Evolutionary conservation across 2,113 vertebrate species (phyloP).

Genomic region (Istiophorus platypterus): DNA sequence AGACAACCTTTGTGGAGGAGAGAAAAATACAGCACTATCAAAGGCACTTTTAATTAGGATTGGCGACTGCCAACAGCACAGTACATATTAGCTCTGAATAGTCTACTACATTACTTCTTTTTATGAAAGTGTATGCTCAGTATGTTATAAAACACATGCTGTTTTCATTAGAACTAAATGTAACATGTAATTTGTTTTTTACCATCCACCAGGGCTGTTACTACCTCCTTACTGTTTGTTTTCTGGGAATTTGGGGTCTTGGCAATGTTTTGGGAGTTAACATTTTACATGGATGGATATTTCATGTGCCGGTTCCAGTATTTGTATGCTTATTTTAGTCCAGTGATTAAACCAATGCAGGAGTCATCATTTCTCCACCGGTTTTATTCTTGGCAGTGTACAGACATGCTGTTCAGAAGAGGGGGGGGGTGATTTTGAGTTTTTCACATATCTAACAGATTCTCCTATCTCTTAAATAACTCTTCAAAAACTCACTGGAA

Average conservation of each 20-base stretch:
- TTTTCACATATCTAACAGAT: not conserved
- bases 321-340: not conserved
- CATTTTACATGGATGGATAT: not conserved
- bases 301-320: not conserved
- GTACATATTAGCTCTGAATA: not conserved
- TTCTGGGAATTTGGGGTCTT: not conserved
- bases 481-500: not conserved
- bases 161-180: not conserved
- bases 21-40: constrained; percentile 46
- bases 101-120: not conserved
- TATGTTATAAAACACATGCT: not conserved
- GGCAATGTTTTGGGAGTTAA: not conserved
- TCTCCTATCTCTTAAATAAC: not conserved
- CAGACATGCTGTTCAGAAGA: not conserved
- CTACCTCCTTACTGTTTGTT: not conserved
- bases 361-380: not conserved
- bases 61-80: constrained; percentile 20
- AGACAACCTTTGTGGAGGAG: constrained; percentile 72
- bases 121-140: not conserved
- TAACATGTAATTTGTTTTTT: not conserved
- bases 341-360: too few species aligned
- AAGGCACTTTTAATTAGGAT: constrained; percentile 65
- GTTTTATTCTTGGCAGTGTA: not conserved
- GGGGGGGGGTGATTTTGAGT: too few species aligned
- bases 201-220: not conserved